phyloP scores from a whole-genome alignment of 2,888 invertebrate species.

The Silvanus unidentatus region DNA sequence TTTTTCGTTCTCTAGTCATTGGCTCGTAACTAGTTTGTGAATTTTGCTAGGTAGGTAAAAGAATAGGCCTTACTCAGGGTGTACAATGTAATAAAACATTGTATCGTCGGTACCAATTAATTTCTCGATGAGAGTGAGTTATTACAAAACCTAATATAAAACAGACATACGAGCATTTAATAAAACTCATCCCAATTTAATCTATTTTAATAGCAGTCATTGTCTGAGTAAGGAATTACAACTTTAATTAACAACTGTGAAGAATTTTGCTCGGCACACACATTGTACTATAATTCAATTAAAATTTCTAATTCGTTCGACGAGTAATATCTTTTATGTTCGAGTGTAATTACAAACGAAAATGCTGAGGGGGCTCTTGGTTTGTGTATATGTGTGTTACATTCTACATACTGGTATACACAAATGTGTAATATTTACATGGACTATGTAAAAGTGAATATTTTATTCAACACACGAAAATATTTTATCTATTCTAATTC shows the following conservation, averaged over 20 bases:
- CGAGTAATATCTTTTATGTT: constrained; percentile 36
- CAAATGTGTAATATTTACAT: too few relatives aligned
- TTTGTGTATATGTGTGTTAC: constrained; percentile 3
- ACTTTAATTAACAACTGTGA: constrained; percentile 45
- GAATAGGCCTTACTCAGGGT: too few relatives aligned
- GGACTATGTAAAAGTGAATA: neutral
- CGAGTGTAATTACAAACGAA: constrained; percentile 33
- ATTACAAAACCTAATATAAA: constrained; percentile 37
- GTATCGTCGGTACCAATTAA: constrained; percentile 30
- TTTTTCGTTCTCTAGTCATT: too few relatives aligned
- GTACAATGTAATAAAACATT: constrained; percentile 1
- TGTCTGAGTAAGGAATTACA: constrained; percentile 45
- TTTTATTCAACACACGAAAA: neutral
- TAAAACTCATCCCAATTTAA: constrained; percentile 46
- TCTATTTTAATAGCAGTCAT: constrained; percentile 47
- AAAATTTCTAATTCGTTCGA: constrained; percentile 39
- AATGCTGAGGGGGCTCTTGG: constrained; percentile 20
- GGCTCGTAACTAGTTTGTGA: too few relatives aligned
- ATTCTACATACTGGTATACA: neutral
- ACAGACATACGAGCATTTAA: constrained; percentile 43
- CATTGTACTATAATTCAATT: constrained; percentile 34
- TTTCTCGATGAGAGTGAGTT: constrained; percentile 36
- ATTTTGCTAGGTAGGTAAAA: too few relatives aligned
- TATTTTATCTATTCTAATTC: neutral
- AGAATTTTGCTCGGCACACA: constrained; percentile 33